These are phyloP conservation scores for Morelia viridis DNA, from an alignment of 2,797 vertebrate genomes.

Conservation along the genomic window DNA sequence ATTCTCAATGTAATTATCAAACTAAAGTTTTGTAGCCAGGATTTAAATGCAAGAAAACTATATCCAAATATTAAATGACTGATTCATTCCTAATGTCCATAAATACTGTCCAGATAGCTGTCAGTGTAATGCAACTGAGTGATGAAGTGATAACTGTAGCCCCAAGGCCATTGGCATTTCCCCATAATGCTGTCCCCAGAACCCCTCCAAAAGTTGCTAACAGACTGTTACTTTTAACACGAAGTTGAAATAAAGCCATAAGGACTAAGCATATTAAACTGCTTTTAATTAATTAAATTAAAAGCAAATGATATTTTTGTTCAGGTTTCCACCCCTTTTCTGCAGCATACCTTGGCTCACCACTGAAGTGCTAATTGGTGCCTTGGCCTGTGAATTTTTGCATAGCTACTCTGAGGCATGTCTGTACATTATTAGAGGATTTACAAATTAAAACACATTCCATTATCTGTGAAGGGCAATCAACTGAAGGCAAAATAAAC, in stretches of 20 bases:
- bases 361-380: neutral
- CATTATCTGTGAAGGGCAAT: neutral
- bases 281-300: neutral
- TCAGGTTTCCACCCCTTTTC: neutral
- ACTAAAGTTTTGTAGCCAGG: constrained; percentile 29
- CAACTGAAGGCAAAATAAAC: neutral
- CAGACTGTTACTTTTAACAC: neutral
- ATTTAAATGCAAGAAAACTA: neutral
- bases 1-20: constrained; percentile 39
- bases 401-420: neutral
- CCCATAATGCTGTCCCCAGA: neutral
- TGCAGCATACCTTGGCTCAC: neutral
- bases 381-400: neutral
- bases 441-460: neutral
- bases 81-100: neutral
- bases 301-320: neutral
- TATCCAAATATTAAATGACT: constrained; percentile 33
- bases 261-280: neutral
- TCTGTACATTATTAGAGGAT: neutral
- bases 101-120: neutral
- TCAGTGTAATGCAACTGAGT: neutral
- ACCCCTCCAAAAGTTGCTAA: too few relatives aligned
- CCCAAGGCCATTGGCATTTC: neutral
- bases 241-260: neutral
- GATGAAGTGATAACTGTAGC: neutral